Evolutionary conservation across 1,140 invertebrate species (phyloP).

Genomic region (Drosophila nigromelanica): DNA sequence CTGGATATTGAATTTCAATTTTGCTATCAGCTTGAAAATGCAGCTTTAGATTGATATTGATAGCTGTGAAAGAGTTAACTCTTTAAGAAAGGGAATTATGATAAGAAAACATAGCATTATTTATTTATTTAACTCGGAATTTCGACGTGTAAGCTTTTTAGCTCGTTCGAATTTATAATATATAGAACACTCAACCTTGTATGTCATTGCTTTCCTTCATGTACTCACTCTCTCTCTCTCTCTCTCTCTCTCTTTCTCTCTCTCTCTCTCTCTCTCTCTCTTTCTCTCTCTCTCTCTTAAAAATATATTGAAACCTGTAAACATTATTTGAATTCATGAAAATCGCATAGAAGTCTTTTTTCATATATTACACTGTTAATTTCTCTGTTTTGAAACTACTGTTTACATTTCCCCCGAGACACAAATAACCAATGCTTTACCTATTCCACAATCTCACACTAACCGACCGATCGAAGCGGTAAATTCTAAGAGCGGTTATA

Average conservation of each 20-base stretch:
- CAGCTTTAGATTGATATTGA: constrained; percentile 40
- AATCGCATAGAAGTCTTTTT: background rate
- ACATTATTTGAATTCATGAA: background rate
- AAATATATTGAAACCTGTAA: too few species aligned
- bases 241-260: too few species aligned
- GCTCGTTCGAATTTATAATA: background rate
- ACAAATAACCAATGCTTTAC: constrained; percentile 7
- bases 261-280: too few species aligned
- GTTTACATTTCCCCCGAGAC: background rate
- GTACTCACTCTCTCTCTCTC: too few species aligned
- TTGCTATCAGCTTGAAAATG: constrained; percentile 39
- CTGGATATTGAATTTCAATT: constrained; percentile 64
- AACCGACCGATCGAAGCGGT: constrained; percentile 19
- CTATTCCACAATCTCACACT: background rate
- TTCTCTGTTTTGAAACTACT: background rate
- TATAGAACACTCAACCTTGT: background rate
- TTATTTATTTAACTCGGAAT: too few species aligned
- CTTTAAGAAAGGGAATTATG: too few species aligned
- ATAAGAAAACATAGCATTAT: background rate
- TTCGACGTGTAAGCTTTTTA: too few species aligned
- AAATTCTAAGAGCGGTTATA: constrained; percentile 43
- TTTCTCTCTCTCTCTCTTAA: too few species aligned
- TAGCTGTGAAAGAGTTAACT: background rate
- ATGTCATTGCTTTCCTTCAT: too few species aligned
- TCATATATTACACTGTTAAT: too few species aligned